Base-by-base conservation (phyloP, 2,113 vertebrate species). In the Scomber scombrus region DNA sequence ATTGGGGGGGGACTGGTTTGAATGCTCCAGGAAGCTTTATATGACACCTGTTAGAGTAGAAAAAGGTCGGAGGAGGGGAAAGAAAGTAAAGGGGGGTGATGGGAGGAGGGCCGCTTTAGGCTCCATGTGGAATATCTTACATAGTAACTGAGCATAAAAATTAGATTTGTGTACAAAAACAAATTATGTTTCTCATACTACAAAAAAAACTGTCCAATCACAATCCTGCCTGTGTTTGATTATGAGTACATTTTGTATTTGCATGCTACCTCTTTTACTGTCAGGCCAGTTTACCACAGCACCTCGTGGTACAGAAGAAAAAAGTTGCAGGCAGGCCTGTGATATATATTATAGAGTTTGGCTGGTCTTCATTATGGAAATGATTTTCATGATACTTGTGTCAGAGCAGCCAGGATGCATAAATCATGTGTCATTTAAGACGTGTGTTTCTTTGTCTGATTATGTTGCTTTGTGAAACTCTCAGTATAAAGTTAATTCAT, bases 21-120 rank as follows among this genome's bases (percentile, higher is more conserved):
- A 72, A 85, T 76, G 40, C 62, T 76, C 78, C 78, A 78, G 31
- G 4, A 52, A n/a, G n/a, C 65, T 81, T 85, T 85, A 84, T 69
- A 63, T 56, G 75, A 55, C 87, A 89, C 81, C 87, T 89, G 81
- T 67, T 71, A 23, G 50, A 70, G 50, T 23, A 23, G 52, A 2
- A 46, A 4, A 19, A 68, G 26, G 31, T 18, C 11, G 13, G 66
- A 58, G 46, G 15, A 23, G 16, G 19, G 54, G 15, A 63, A 40
- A 29, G 19, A 60, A 51, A 18, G 7, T 29, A 12, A 60, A 15
- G 11, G 18, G 40, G 3, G 18, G 55, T n/a, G 16, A 26, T 13
- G 43, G 52, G 68, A 56, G 54, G 43, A 56, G 46, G 26, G 55
- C 54, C 67, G 34, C 40, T 46, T n/a, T 40, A 7, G 63, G 47